phyloP scores from a whole-genome alignment of 2,113 vertebrate species.

The Hiodon alosoides region DNA sequence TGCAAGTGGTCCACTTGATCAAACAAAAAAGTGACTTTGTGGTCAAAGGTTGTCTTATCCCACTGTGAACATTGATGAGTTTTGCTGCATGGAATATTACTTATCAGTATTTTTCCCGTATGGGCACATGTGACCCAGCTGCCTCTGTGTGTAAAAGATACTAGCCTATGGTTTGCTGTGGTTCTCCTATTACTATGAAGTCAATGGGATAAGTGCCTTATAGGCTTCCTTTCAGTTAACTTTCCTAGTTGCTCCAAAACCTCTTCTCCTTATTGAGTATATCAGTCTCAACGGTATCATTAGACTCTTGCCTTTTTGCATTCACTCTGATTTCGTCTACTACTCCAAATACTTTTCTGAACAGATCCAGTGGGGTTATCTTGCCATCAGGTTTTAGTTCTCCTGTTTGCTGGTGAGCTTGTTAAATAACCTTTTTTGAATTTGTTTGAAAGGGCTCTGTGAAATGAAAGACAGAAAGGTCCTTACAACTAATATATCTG shows the following conservation, averaged over 20 bases:
- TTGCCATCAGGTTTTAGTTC: not conserved
- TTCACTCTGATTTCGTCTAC: not conserved
- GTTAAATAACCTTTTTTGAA: not conserved
- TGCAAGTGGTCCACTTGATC: not conserved
- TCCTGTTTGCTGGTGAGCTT: not conserved
- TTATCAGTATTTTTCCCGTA: not conserved
- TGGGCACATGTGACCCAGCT: not conserved
- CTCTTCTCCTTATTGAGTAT: constrained; percentile 3
- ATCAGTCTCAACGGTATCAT: constrained; percentile 11
- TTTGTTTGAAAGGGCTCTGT: not conserved
- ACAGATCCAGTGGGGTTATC: not conserved
- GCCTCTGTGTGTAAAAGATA: not conserved
- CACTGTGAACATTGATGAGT: not conserved
- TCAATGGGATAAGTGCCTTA: constrained; percentile 3
- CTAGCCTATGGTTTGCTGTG: constrained; percentile 7
- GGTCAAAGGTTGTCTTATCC: constrained; percentile 4
- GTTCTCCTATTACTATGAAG: constrained; percentile 12
- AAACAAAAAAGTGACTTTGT: not conserved
- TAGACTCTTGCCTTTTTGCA: not conserved
- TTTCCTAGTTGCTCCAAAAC: no score
- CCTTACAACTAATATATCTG: not conserved
- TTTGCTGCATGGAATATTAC: constrained; percentile 1
- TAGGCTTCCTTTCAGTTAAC: not conserved
- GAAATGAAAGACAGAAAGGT: not conserved
- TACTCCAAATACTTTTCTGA: not conserved